Evolutionary conservation across 1,140 invertebrate species (phyloP).

Genomic region (Oscheius sp.): DNA sequence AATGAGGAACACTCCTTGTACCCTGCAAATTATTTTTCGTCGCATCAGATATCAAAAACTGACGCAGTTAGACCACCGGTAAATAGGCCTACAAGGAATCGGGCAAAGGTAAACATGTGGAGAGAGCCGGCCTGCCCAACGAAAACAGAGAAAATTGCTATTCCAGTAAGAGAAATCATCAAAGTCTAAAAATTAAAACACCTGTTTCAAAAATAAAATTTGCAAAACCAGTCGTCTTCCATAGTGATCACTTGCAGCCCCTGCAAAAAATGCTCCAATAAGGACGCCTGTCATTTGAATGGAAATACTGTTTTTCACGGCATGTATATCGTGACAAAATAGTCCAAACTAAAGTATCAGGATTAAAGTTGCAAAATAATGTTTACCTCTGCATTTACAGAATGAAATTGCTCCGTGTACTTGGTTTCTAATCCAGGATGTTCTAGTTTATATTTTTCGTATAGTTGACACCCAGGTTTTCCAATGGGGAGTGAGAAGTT

Average conservation of each 20-base stretch:
- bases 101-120: conserved; percentile 20
- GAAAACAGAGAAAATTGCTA: conserved; percentile 7
- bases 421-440: not conserved
- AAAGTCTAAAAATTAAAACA: conserved; percentile 6
- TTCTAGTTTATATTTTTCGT: not conserved
- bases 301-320: conserved; percentile 41
- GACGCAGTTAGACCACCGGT: conserved; percentile 39
- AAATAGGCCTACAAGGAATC: conserved; percentile 33
- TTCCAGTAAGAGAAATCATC: conserved; percentile 11
- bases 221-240: conserved; percentile 27
- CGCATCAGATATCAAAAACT: conserved; percentile 1
- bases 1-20: conserved; percentile 38
- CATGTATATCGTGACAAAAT: conserved; percentile 29
- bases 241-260: conserved; percentile 31
- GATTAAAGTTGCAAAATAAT: not conserved
- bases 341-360: conserved; percentile 28
- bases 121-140: conserved; percentile 7
- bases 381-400: conserved; percentile 30
- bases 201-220: conserved; percentile 6
- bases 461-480: conserved; percentile 3
- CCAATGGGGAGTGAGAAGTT: not conserved
- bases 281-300: conserved; percentile 39
- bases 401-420: conserved; percentile 15
- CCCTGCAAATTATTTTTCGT: conserved; percentile 23
- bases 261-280: conserved; percentile 39